Conservation (phyloP, 1,140 invertebrate species). For the Pomphorhynchus laevis region DNA sequence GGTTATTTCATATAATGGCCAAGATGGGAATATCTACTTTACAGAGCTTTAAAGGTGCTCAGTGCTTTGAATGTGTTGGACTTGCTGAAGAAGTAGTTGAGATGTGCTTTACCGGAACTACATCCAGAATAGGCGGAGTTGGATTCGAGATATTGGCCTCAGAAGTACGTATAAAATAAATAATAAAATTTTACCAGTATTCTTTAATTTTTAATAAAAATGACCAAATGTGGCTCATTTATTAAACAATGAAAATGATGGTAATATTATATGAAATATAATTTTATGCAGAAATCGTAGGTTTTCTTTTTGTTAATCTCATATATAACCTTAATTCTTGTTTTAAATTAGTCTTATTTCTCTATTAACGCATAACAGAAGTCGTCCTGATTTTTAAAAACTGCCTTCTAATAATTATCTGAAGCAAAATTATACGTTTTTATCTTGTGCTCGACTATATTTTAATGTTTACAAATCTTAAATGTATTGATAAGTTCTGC, state of each 20-base stretch:
- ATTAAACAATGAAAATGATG: conserved; percentile 5
- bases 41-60: conserved; percentile 93
- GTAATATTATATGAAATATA: too few species aligned
- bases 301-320: too few species aligned
- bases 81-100: conserved; percentile 56
- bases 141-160: conserved; percentile 49
- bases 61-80: conserved; percentile 94
- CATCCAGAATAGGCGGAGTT: conserved; percentile 65
- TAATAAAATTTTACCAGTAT: conserved; percentile 24
- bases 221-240: neutral
- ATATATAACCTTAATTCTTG: too few species aligned
- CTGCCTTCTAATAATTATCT: too few species aligned
- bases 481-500: too few species aligned
- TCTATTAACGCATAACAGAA: too few species aligned
- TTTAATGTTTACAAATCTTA: too few species aligned
- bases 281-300: too few species aligned
- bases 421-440: too few species aligned
- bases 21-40: conserved; percentile 98
- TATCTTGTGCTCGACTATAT: too few species aligned
- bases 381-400: too few species aligned
- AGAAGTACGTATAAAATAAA: conserved; percentile 58
- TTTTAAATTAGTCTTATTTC: too few species aligned
- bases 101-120: conserved; percentile 69
- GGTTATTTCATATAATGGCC: conserved; percentile 44
- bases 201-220: conserved; percentile 13